phyloP scores from a whole-genome alignment of 1,140 invertebrate species.

The Caenorhabditis brenneri region DNA sequence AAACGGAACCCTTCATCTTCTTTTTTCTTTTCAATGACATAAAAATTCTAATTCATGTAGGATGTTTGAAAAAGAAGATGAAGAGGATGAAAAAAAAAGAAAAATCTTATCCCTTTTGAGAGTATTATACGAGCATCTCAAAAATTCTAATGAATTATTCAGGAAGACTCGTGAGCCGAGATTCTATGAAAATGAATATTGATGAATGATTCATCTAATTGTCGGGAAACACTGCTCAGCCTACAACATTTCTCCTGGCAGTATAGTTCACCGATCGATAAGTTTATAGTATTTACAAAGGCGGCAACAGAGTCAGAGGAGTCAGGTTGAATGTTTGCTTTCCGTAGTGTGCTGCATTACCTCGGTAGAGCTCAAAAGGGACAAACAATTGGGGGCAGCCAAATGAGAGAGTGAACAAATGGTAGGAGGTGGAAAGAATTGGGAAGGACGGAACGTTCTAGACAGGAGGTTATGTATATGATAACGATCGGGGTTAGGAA shows the following conservation, averaged over 20 bases:
- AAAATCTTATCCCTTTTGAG: neutral
- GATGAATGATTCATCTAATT: conserved; percentile 29
- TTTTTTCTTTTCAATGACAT: neutral
- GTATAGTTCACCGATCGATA: neutral
- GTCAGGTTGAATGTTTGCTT: conserved; percentile 42
- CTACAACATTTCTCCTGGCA: neutral
- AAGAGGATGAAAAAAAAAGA: neutral
- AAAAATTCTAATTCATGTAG: neutral
- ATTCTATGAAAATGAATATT: neutral
- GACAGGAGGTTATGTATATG: conserved; percentile 36
- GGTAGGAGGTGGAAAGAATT: neutral
- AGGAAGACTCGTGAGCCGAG: neutral
- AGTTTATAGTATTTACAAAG: conserved; percentile 34
- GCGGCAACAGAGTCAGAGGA: conserved; percentile 29
- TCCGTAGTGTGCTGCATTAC: conserved; percentile 38
- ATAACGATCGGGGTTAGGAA: conserved; percentile 9
- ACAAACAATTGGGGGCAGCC: neutral
- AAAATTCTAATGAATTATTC: neutral
- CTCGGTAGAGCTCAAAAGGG: conserved; percentile 18
- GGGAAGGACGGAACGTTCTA: conserved; percentile 8
- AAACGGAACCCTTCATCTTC: neutral
- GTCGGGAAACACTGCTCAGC: neutral
- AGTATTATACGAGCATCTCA: neutral
- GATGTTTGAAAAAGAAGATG: neutral
- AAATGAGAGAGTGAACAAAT: neutral